Evolutionary conservation across 2,888 invertebrate genomes (phyloP).

Genomic region (Dorcus parallelipipedus): DNA sequence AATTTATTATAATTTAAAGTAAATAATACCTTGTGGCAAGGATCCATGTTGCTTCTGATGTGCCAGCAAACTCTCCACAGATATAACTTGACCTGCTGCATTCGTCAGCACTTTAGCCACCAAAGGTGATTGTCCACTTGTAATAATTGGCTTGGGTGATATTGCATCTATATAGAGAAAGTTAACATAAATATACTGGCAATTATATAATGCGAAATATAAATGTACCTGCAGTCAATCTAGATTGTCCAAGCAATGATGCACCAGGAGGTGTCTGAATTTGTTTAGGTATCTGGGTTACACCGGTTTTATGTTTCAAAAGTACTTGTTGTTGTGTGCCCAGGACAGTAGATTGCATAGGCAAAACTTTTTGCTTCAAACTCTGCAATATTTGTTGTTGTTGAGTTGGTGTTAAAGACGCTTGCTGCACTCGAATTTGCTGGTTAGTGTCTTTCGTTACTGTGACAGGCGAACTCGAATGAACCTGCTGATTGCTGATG

Average conservation of each 20-base stretch:
- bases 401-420: conserved; percentile 42
- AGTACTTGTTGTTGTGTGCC: conserved; percentile 45
- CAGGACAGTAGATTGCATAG: conserved; percentile 40
- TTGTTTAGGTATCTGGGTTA: conserved; percentile 47
- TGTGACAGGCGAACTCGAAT: conserved; percentile 3
- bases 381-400: conserved; percentile 52
- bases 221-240: conserved; percentile 34
- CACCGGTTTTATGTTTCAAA: conserved; percentile 51
- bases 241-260: conserved; percentile 36
- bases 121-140: conserved; percentile 53
- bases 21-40: conserved; percentile 51
- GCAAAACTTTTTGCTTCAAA: conserved; percentile 43
- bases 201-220: conserved; percentile 7
- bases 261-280: conserved; percentile 35
- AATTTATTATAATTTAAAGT: background rate
- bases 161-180: conserved; percentile 40
- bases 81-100: conserved; percentile 59
- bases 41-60: conserved; percentile 52
- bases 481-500: conserved; percentile 8
- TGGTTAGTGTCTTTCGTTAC: conserved; percentile 12
- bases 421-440: conserved; percentile 25
- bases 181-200: too few relatives aligned
- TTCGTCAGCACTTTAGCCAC: conserved; percentile 73
- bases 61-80: conserved; percentile 57
- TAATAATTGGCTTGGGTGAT: conserved; percentile 47